Percentiles rank a stretch among this genome's conserved stretches.
phyloP scores from a whole-genome alignment of 2,888 invertebrate genomes.

The Eilema griseolum region DNA sequence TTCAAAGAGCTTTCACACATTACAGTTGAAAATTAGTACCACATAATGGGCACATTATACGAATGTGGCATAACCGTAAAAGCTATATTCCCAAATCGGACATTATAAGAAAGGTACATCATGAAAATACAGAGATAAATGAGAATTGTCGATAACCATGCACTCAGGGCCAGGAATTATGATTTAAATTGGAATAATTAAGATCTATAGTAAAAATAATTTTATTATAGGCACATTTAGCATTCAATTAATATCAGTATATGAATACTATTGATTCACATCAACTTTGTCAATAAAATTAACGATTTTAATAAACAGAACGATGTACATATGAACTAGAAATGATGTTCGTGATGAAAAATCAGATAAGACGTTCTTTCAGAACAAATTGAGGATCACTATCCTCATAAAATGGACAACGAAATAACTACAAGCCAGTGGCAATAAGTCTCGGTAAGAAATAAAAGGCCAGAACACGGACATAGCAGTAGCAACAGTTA shows the following conservation, averaged over 20 bases:
- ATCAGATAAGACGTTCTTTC: background rate
- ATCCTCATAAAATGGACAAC: background rate
- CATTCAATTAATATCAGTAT: too few relatives aligned
- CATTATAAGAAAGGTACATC: constrained; percentile 26
- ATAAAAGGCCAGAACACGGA: background rate
- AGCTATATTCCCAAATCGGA: constrained; percentile 27
- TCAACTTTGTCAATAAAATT: too few relatives aligned
- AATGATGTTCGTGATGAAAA: too few relatives aligned
- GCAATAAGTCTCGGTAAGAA: background rate
- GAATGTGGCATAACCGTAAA: constrained; percentile 26
- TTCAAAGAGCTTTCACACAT: constrained; percentile 41
- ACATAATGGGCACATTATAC: constrained; percentile 19
- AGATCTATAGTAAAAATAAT: background rate
- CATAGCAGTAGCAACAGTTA: background rate
- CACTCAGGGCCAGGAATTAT: background rate
- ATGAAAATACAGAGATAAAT: constrained; percentile 26
- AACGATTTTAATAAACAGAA: too few relatives aligned
- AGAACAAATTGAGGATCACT: too few relatives aligned
- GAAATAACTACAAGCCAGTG: background rate
- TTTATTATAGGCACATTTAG: too few relatives aligned
- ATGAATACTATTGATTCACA: too few relatives aligned
- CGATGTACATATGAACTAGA: too few relatives aligned
- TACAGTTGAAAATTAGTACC: constrained; percentile 34
- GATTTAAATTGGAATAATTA: background rate
- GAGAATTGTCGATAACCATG: constrained; percentile 9